phyloP scores from a whole-genome alignment of 1,140 invertebrate species.

The Microplitis demolitor region DNA sequence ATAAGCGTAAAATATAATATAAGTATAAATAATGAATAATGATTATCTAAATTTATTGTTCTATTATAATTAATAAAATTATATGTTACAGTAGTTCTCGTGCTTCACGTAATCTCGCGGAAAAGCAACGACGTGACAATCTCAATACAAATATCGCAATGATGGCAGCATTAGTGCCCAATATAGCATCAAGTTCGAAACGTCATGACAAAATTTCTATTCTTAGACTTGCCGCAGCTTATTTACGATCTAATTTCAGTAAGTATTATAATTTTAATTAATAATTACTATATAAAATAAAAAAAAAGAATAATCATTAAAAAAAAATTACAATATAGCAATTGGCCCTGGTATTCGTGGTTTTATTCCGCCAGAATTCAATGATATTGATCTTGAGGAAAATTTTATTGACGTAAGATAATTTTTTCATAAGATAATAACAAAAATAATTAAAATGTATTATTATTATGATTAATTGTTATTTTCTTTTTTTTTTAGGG shows the following conservation, averaged over 20 bases:
- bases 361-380: slow-evolving; percentile 44
- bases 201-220: slow-evolving; percentile 90
- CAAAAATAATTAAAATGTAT: background rate
- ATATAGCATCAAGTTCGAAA: slow-evolving; percentile 77
- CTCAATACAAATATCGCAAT: slow-evolving; percentile 85
- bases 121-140: slow-evolving; percentile 88
- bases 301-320: background rate
- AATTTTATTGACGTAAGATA: slow-evolving; percentile 49
- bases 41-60: too few relatives aligned
- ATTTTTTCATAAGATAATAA: background rate
- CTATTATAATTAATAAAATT: background rate
- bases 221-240: slow-evolving; percentile 80
- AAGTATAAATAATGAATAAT: too few relatives aligned
- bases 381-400: slow-evolving; percentile 49
- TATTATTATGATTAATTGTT: slow-evolving; percentile 22
- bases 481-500: slow-evolving; percentile 52
- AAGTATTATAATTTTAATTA: slow-evolving; percentile 41
- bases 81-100: slow-evolving; percentile 70
- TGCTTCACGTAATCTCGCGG: slow-evolving; percentile 79
- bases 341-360: slow-evolving; percentile 36
- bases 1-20: too few relatives aligned
- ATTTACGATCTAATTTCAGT: slow-evolving; percentile 71
- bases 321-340: slow-evolving; percentile 35
- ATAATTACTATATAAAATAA: background rate
- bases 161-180: slow-evolving; percentile 80